Conservation (phyloP, 1,140 invertebrate species). For the Helicorthomorpha holstii region DNA sequence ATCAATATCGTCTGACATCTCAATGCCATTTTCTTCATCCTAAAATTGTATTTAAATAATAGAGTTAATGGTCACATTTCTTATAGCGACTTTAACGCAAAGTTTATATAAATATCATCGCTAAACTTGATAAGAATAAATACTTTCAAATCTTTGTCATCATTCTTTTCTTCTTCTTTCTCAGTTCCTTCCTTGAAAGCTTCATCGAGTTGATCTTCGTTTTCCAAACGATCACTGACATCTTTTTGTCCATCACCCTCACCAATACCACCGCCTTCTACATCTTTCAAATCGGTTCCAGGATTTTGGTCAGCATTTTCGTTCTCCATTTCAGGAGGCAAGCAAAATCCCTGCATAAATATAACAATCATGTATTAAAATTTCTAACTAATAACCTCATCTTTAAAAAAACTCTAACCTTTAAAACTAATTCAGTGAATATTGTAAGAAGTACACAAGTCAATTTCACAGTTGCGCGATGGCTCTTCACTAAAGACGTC, state of each 20-base stretch:
- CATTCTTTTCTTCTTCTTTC: constrained; percentile 40
- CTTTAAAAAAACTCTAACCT: constrained; percentile 28
- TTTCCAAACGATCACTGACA: constrained; percentile 84
- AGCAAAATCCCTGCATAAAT: constrained; percentile 61
- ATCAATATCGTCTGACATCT: constrained; percentile 87
- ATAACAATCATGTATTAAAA: neutral
- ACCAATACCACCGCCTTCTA: constrained; percentile 55
- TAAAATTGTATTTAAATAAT: constrained; percentile 13
- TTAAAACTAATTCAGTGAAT: constrained; percentile 64
- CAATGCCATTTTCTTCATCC: constrained; percentile 83
- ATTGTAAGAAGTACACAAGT: constrained; percentile 62
- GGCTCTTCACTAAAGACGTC: constrained; percentile 49
- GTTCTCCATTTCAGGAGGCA: constrained; percentile 54
- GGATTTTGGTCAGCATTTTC: constrained; percentile 29
- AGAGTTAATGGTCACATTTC: neutral
- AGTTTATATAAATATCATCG: neutral
- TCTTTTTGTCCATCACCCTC: constrained; percentile 88
- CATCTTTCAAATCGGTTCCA: constrained; percentile 32
- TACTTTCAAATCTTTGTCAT: constrained; percentile 5
- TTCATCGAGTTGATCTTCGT: constrained; percentile 86
- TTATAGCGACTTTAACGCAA: constrained; percentile 3
- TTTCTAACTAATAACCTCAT: neutral
- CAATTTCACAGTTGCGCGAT: constrained; percentile 63
- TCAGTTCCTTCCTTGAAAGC: constrained; percentile 58
- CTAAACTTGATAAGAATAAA: neutral